These are phyloP conservation scores for Channa striata DNA, from an alignment of 2,797 vertebrate species.

Conservation along the genomic window DNA sequence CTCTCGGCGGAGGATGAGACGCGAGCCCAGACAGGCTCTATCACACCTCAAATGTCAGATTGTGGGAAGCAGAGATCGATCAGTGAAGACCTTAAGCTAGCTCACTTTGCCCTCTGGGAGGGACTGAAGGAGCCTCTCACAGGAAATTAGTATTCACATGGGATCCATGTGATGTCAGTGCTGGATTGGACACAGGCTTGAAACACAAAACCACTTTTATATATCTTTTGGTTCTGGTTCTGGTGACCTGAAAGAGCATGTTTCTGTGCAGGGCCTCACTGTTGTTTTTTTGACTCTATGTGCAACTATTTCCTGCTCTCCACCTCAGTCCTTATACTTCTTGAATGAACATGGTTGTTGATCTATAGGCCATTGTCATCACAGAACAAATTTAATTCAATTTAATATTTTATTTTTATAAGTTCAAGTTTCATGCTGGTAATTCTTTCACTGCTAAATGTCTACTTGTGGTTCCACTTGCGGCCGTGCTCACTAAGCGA, in stretches of 20 bases:
- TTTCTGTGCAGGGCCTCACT: not conserved
- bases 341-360: not conserved
- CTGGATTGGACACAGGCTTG: constrained; percentile 34
- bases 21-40: constrained; percentile 30
- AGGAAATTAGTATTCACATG: constrained; percentile 69
- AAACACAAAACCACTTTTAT: constrained; percentile 36
- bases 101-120: constrained; percentile 62
- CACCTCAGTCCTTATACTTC: not conserved
- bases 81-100: constrained; percentile 52
- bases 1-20: constrained; percentile 27
- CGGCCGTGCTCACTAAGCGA: not conserved
- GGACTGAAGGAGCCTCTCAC: constrained; percentile 46
- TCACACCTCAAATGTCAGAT: constrained; percentile 65
- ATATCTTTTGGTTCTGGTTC: constrained; percentile 17
- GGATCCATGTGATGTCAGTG: constrained; percentile 41
- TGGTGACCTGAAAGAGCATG: constrained; percentile 5
- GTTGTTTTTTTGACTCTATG: not conserved
- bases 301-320: not conserved
- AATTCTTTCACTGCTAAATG: not conserved
- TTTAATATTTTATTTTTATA: not conserved
- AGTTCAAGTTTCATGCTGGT: no score
- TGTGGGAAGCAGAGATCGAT: constrained; percentile 70
- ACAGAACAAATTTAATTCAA: not conserved
- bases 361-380: not conserved
- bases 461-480: not conserved